Base-by-base conservation (phyloP, 2,888 invertebrate genomes). In the Drosophila sordidula region DNA sequence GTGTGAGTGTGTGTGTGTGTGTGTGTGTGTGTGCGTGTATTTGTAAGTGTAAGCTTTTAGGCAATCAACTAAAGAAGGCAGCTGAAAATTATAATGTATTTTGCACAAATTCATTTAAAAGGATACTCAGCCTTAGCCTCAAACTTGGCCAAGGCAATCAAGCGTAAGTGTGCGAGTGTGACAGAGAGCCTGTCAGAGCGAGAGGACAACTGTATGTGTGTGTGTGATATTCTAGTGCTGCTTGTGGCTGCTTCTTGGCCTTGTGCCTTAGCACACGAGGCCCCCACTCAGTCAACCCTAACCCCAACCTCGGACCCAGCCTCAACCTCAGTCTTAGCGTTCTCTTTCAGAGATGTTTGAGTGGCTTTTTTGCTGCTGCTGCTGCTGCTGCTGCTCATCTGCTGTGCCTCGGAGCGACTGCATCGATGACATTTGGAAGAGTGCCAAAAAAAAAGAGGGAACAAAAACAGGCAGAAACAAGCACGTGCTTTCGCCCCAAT, bases 51-150 rank as follows among this genome's bases (percentile, higher is more conserved):
- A 76, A 66, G 76, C 76, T 76, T 73, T 79, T 68, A 79, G 74
- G 80, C 52, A 76, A 73, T 76, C 73, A 79, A 73, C 39, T 54
- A 68, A 38, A 75, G 65, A 69, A 64, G 72, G 56, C 67, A 78
- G 65, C 73, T 67, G 39, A 63, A 79, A 76, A 70, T 76, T 73
- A 80, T 82, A 82, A 79, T 82, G 74, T 55, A 82, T 62, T 82
- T 79, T 69, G 25, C 65, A 70, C 80, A 80, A 83, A 80, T 80
- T 83, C 84, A 83, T 83, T 80, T 80, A 79, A 83, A 80, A 78
- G 75, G 78, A 75, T 79, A 57, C 78, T 74, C 69, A 72, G 82
- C 72, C 75, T 67, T 72, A 82, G 82, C 75, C 82, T 78, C 79
- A 75, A 75, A 69, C 79, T 78, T 78, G 63, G 82, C 68, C 80